Base-by-base conservation (phyloP, 1,140 invertebrate species). In the Cylas formicarius region DNA sequence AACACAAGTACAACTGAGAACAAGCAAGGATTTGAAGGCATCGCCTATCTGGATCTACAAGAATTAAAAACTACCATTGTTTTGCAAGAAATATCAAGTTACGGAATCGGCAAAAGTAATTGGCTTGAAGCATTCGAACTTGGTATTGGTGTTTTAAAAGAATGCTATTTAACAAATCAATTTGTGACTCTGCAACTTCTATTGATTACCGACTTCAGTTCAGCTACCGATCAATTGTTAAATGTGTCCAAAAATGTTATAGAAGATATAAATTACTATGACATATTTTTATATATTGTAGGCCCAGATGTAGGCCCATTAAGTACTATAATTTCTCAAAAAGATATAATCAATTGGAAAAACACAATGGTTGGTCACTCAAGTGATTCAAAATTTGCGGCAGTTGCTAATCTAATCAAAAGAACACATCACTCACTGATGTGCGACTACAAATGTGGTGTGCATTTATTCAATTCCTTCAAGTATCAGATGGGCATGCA, bases 251-350 rank as follows among this genome's bases (percentile, higher is more conserved):
- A 51, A 17, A 32, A 11, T 11, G 29, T 51, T 8, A 40, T 43
- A 1, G 7, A 37, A 7, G 14, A 41, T 21, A 4, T 51, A 10
- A 48, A 43, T 2, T 16, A 38, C n/a, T 19, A 43, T 36, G 20
- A 47, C 8, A 53, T 53, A 14, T 56, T 47, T 37, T 19, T 56
- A 3, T 56, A 53, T 33, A 44, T 56, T 31, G 39, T 56, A 17
- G 54, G 54, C 11, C 54, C 51, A 6, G 20, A 47, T 33, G 34
- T 53, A 3, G 10, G 48, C 10, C 31, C 39, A 20, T 42, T 48
- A 5, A 46, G 28, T 19, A 46, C 41, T 8, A 48, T 56, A 11
- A 43, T 32, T 21, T 19, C 20, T 44, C 11, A 27, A 13, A 3
- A 38, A 3, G 37, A 38, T 20, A 29, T 56, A 2, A 19, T 24